These are phyloP conservation scores for Mohoua ochrocephala DNA, from an alignment of 2,113 vertebrate genomes.

Conservation along the genomic window DNA sequence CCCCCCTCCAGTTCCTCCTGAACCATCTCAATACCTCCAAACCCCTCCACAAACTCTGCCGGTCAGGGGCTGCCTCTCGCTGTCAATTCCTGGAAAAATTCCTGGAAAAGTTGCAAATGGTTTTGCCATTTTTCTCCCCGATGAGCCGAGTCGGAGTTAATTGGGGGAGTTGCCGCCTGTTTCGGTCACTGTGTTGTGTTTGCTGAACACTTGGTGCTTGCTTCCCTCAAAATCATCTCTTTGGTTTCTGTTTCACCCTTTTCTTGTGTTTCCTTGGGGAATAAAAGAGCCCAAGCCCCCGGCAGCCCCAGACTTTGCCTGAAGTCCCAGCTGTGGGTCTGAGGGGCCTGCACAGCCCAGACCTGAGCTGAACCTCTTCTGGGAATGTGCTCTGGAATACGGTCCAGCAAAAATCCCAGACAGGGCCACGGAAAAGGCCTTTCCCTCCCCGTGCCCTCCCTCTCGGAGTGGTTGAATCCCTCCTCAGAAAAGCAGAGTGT, in stretches of 20 bases:
- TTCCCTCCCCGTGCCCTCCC: not conserved
- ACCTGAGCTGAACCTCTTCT: fast-evolving
- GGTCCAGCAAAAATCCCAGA: not conserved
- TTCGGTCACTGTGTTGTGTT: fast-evolving
- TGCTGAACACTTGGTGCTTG: not conserved
- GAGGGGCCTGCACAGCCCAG: not conserved
- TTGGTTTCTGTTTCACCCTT: not conserved
- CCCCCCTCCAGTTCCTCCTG: fast-evolving
- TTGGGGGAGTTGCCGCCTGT: not conserved
- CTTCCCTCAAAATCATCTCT: not conserved
- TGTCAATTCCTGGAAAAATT: not conserved
- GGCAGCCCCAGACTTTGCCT: not conserved
- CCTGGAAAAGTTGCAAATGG: not conserved
- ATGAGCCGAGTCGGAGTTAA: not conserved
- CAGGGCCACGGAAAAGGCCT: not conserved
- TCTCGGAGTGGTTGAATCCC: not conserved
- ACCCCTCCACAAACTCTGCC: not conserved
- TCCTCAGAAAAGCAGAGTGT: not conserved
- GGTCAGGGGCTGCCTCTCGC: not conserved
- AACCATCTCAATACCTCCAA: not conserved
- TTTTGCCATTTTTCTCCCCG: not conserved
- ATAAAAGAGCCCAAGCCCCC: not conserved
- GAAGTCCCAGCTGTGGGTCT: fast-evolving
- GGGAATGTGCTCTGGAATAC: not conserved
- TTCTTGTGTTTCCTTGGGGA: not conserved